Percentiles rank a stretch among this genome's conserved stretches.
Evolutionary conservation across 2,113 vertebrate species (phyloP).

Genomic region (Gasterosteus aculeatus): DNA sequence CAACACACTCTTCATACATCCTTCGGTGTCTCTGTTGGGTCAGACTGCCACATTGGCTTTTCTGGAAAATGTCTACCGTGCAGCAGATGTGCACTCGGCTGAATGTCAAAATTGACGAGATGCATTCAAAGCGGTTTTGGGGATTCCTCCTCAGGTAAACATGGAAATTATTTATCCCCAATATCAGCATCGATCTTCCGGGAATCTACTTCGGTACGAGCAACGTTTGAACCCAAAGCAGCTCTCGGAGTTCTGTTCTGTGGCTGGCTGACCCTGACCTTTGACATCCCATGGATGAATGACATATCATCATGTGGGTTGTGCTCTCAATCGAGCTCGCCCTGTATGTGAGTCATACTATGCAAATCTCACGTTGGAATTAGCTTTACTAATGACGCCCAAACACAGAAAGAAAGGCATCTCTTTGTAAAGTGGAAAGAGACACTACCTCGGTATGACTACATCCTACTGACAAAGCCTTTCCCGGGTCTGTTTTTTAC

Average conservation of each 20-base stretch:
- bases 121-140: neutral
- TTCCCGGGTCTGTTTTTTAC: constrained; percentile 31
- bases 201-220: neutral
- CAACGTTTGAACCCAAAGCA: neutral
- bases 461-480: constrained; percentile 11
- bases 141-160: constrained; percentile 14
- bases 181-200: neutral
- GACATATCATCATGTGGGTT: constrained; percentile 12
- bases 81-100: constrained; percentile 14
- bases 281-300: constrained; percentile 10
- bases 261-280: neutral
- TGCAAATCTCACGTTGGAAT: constrained; percentile 11
- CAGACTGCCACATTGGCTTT: constrained; percentile 30
- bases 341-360: neutral
- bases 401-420: constrained; percentile 12
- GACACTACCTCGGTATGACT: constrained; percentile 12
- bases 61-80: constrained; percentile 10
- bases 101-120: constrained; percentile 29
- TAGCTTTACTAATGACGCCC: constrained; percentile 19
- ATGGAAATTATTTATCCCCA: neutral
- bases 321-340: neutral
- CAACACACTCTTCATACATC: constrained; percentile 27
- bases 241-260: neutral
- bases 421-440: neutral
- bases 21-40: constrained; percentile 33